Evolutionary conservation across 2,888 invertebrate genomes (phyloP).

Genomic region (Coelopa pilipes): DNA sequence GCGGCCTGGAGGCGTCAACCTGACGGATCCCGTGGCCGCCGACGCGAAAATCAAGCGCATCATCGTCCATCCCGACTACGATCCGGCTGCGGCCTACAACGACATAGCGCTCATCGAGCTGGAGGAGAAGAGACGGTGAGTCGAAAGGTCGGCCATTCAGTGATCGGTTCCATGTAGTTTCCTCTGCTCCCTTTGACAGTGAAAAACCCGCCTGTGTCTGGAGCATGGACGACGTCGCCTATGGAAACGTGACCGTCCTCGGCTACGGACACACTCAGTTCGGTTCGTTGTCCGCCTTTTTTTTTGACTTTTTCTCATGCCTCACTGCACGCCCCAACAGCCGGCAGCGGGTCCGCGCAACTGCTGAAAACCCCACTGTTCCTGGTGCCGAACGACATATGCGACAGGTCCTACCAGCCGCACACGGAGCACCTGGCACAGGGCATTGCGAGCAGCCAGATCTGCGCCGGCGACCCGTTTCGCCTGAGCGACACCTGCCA

Average conservation of each 20-base stretch:
- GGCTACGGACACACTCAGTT: conserved; percentile 48
- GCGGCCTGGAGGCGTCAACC: conserved; percentile 44
- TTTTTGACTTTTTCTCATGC: background rate
- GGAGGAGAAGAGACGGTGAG: conserved; percentile 39
- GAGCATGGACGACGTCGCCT: conserved; percentile 33
- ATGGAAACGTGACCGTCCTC: conserved; percentile 44
- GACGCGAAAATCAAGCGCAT: conserved; percentile 41
- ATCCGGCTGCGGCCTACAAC: conserved; percentile 40
- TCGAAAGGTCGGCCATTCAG: background rate
- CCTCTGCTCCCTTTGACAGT: conserved; percentile 25
- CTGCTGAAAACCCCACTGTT: conserved; percentile 42
- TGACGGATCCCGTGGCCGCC: conserved; percentile 38
- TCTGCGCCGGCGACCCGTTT: conserved; percentile 47
- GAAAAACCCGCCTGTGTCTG: conserved; percentile 41
- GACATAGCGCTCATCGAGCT: conserved; percentile 50
- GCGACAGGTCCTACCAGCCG: conserved; percentile 40
- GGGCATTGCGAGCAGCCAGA: conserved; percentile 41
- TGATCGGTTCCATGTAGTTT: background rate
- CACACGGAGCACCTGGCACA: conserved; percentile 31
- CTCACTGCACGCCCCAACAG: conserved; percentile 15
- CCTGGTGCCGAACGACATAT: conserved; percentile 39
- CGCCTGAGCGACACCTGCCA: conserved; percentile 45
- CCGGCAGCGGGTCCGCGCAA: conserved; percentile 39
- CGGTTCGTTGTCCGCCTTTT: conserved; percentile 26
- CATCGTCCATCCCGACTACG: conserved; percentile 43